Percentiles rank a stretch among this genome's conserved stretches.
These are phyloP conservation scores for Falco concolor DNA, from an alignment of 2,797 vertebrate species.

Conservation along the genomic window DNA sequence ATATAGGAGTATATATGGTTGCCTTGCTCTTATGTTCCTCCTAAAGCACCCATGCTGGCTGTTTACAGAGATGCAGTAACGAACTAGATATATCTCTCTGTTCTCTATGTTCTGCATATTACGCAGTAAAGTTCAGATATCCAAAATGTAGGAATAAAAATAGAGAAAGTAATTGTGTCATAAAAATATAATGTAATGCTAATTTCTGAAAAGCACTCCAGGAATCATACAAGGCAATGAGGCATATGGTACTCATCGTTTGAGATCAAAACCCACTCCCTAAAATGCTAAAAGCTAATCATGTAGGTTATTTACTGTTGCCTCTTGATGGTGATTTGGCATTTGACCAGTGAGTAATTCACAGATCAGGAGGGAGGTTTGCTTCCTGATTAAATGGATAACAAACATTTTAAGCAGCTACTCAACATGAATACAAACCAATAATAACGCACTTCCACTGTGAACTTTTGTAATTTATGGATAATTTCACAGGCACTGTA, in stretches of 20 bases:
- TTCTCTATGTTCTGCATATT: background rate
- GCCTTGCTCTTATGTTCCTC: background rate
- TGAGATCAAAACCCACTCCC: background rate
- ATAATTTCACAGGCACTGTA: background rate
- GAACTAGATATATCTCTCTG: background rate
- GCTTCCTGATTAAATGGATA: conserved; percentile 26
- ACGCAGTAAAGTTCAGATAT: background rate
- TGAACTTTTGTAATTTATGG: conserved; percentile 2
- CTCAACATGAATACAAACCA: background rate
- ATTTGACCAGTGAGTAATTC: conserved; percentile 36
- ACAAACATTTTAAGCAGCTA: conserved; percentile 22
- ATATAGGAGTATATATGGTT: background rate
- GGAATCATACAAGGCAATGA: background rate
- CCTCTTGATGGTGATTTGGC: conserved; percentile 6
- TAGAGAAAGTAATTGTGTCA: background rate
- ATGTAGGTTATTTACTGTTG: conserved; percentile 21
- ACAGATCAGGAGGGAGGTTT: conserved; percentile 2
- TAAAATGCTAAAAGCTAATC: conserved; percentile 20
- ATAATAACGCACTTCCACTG: background rate
- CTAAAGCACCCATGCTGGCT: background rate
- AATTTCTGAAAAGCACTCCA: conserved; percentile 13
- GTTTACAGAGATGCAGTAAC: background rate
- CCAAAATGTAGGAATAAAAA: background rate
- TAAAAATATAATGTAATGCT: background rate
- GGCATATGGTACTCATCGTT: background rate